Conservation (phyloP, 2,888 invertebrate genomes). For the Chrysolina americana region DNA sequence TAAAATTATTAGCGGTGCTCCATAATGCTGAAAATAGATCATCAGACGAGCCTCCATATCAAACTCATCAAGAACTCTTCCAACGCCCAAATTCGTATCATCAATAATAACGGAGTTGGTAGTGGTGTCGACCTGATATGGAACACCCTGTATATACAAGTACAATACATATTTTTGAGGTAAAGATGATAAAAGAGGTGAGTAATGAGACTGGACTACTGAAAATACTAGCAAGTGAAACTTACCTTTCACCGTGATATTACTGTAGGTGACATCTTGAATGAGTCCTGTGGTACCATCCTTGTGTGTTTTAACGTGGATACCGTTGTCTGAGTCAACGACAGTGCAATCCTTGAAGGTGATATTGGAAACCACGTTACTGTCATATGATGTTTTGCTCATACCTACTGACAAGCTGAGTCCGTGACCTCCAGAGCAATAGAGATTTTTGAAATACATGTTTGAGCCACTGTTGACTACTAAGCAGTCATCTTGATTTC, state of each 20-base stretch:
- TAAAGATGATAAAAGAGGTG: too few species aligned
- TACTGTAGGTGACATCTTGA: constrained; percentile 39
- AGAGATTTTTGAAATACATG: constrained; percentile 35
- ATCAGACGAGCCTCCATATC: too few species aligned
- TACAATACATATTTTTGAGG: too few species aligned
- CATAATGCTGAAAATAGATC: too few species aligned
- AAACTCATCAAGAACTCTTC: too few species aligned
- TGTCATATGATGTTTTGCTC: constrained; percentile 32
- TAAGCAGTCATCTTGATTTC: constrained; percentile 51
- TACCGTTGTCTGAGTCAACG: constrained; percentile 41
- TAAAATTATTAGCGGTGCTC: too few species aligned
- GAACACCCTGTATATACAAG: too few species aligned
- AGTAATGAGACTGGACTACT: too few species aligned
- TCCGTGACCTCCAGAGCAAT: constrained; percentile 48
- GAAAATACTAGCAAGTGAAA: not conserved
- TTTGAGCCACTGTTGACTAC: constrained; percentile 45
- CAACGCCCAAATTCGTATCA: too few species aligned
- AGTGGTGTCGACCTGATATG: too few species aligned
- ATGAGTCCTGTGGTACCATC: constrained; percentile 45
- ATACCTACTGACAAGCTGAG: constrained; percentile 46
- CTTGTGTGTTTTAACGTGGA: constrained; percentile 49
- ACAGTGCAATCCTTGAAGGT: constrained; percentile 36
- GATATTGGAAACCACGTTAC: constrained; percentile 42
- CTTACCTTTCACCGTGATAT: constrained; percentile 44
- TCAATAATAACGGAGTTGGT: too few species aligned